Conservation (phyloP, 2,113 vertebrate species). For the Hippocampus zosterae region DNA sequence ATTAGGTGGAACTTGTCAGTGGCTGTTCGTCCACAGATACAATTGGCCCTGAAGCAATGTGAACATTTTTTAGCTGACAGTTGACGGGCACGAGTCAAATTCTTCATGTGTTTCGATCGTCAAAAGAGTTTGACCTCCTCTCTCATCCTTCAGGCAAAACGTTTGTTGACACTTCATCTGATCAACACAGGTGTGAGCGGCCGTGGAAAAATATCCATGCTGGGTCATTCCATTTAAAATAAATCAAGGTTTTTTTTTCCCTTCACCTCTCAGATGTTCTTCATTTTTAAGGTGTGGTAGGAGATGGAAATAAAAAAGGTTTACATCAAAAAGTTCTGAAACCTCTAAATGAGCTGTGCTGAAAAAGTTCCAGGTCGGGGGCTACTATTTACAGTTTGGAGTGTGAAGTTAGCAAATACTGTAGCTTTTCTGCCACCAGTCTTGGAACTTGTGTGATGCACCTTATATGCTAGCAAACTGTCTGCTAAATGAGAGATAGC, state of each 20-base stretch:
- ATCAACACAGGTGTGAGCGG: constrained; percentile 16
- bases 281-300: not conserved
- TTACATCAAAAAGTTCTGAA: not conserved
- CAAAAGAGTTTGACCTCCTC: constrained; percentile 20
- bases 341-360: not conserved
- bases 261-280: not conserved
- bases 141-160: constrained; percentile 20
- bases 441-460: too few species aligned
- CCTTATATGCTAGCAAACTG: too few species aligned
- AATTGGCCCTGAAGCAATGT: constrained; percentile 31
- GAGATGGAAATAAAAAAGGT: not conserved
- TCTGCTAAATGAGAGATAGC: not conserved
- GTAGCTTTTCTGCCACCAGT: too few species aligned
- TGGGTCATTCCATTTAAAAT: not conserved
- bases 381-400: not conserved
- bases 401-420: too few species aligned
- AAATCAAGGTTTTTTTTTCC: not conserved
- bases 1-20: constrained; percentile 31
- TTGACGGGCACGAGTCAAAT: constrained; percentile 34
- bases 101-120: constrained; percentile 24
- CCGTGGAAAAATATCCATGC: not conserved
- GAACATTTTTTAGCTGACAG: constrained; percentile 43
- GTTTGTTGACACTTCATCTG: constrained; percentile 15
- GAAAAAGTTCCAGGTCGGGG: not conserved
- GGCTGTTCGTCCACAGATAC: not conserved